Evolutionary conservation across 2,113 vertebrate species (phyloP), one percentile per base, ranked within the genome.

Genomic region (Labrus mixtus): DNA sequence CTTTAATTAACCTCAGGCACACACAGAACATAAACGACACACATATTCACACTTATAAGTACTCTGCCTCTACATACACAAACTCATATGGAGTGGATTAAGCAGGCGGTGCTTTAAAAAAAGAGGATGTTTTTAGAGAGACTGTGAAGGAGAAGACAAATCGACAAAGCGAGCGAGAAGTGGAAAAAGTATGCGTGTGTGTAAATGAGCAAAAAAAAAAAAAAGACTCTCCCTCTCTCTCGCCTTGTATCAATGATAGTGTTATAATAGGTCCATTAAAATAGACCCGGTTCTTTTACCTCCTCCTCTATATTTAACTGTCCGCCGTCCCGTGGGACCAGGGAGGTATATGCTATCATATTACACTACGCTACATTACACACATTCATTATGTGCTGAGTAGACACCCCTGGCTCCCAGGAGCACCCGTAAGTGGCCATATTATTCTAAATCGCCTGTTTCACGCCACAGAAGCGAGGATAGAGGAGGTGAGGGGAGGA

Each of bases 321-420:
- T 87, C 86, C 81, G 46, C 61, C 6, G 37, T 91, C 92, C 90
- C 85, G 50, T 86, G 91, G 90, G 92, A 90, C 87, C 46, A 11
- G 41, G 62, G 76, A 88, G 87, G 90, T 90, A 92, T 92, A 92
- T 78, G 90, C 92, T 87, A 90, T 93, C 91, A 88, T 84, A 87
- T 93, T 91, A 93, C 90, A 89, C 87, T 87, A 91, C 77, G 90
- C 90, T 92, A 93, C 92, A 93, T 93, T 93, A 92, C 90, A 93
- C 91, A 90, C 92, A 92, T 93, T 93, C 90, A 93, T 93, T 93
- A 92, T 90, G 89, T 92, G 92, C 92, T 89, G 92, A 93, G 90
- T 82, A 91, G 91, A 89, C 91, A 90, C 91, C 87, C 83, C 85
- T 73, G 83, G 89, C 70, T 92, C 91, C 91, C 90, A 84, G 87